Percentiles rank a stretch among this genome's conserved stretches.
These are phyloP conservation scores for Xyrauchen texanus DNA, from an alignment of 2,113 vertebrate genomes.

Conservation along the genomic window DNA sequence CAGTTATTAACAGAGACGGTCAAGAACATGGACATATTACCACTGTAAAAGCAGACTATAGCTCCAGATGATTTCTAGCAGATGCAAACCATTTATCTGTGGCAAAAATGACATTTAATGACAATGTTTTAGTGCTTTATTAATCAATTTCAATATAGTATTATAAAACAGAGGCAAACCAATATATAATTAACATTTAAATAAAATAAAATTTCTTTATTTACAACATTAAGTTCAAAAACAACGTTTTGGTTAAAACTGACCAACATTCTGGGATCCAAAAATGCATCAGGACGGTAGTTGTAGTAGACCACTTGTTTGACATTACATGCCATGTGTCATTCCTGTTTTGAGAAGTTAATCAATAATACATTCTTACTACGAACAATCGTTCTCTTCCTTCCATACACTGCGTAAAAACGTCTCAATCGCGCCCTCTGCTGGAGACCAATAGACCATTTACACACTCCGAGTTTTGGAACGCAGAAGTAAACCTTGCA, in stretches of 20 bases:
- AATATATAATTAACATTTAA: background rate
- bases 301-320: too few species aligned
- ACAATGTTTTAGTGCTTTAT: background rate
- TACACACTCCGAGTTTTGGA: too few species aligned
- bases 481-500: too few species aligned
- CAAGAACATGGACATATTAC: background rate
- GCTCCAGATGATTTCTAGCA: slow-evolving; percentile 75
- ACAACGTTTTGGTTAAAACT: background rate
- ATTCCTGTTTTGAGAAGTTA: too few species aligned
- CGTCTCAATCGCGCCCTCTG: background rate
- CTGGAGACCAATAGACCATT: too few species aligned
- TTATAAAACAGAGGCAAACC: too few species aligned
- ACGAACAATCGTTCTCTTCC: too few species aligned
- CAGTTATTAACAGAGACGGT: background rate
- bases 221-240: background rate
- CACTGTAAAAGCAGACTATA: slow-evolving; percentile 35
- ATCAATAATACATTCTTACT: too few species aligned
- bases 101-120: slow-evolving; percentile 71
- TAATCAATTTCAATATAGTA: background rate
- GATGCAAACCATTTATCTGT: slow-evolving; percentile 79
- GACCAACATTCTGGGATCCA: too few species aligned
- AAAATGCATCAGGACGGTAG: too few species aligned
- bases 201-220: background rate
- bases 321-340: too few species aligned
- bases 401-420: too few species aligned